Conservation (phyloP, 1,140 invertebrate genomes). For the Cotesia glomerata region DNA sequence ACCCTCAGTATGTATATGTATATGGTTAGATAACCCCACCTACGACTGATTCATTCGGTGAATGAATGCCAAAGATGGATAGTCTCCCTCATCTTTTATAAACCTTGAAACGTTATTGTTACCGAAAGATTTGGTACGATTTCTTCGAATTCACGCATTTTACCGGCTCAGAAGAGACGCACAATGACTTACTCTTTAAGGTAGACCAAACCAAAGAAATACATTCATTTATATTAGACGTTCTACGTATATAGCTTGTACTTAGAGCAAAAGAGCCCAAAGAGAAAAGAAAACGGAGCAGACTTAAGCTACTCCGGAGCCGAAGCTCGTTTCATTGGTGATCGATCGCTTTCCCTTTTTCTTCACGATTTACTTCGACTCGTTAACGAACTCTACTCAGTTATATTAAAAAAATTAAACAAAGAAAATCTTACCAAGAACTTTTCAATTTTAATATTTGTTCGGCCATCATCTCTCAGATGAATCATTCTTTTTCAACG, state of each 20-base stretch:
- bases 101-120: constrained; percentile 40
- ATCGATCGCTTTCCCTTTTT: constrained; percentile 37
- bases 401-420: constrained; percentile 1
- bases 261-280: background rate
- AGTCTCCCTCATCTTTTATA: constrained; percentile 33
- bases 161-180: constrained; percentile 17
- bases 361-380: constrained; percentile 21
- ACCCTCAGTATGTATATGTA: too few relatives aligned
- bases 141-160: constrained; percentile 51
- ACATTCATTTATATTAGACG: constrained; percentile 1
- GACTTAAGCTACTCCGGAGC: background rate
- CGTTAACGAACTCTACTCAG: constrained; percentile 29
- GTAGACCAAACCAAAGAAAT: constrained; percentile 12
- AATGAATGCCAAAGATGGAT: constrained; percentile 57
- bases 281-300: background rate
- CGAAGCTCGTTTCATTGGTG: constrained; percentile 28
- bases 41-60: constrained; percentile 47
- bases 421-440: background rate
- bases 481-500: background rate
- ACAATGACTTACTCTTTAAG: constrained; percentile 17
- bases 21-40: constrained; percentile 20
- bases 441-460: background rate
- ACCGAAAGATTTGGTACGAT: constrained; percentile 41
- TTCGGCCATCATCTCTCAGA: background rate
- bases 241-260: background rate